Conservation (phyloP, 2,113 vertebrate species). For the Laticauda colubrina region DNA sequence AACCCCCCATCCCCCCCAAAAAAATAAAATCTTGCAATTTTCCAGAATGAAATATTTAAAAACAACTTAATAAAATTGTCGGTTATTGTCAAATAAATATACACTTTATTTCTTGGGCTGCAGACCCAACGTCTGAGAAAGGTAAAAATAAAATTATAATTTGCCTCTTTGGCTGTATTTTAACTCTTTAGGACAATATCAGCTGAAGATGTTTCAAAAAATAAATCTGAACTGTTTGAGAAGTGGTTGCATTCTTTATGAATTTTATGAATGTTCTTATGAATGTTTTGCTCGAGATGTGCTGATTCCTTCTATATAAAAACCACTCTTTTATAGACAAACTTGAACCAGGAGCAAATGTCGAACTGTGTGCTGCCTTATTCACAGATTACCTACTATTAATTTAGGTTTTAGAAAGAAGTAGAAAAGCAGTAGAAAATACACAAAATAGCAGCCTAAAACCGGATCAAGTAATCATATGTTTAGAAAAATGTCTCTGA, state of each 20-base stretch:
- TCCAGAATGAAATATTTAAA: constrained; percentile 42
- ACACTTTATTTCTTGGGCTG: constrained; percentile 50
- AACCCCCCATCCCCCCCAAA: too few relatives aligned
- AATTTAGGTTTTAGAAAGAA: not conserved
- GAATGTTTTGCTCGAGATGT: not conserved
- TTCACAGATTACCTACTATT: not conserved
- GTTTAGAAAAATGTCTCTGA: not conserved
- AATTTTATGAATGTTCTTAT: not conserved
- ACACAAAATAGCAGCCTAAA: not conserved
- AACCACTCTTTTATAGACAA: not conserved
- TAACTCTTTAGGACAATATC: not conserved
- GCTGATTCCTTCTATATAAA: not conserved
- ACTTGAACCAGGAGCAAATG: not conserved
- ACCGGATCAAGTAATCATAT: not conserved
- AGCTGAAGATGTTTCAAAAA: not conserved
- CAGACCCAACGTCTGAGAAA: constrained; percentile 44
- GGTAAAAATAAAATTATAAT: constrained; percentile 50
- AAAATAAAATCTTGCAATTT: constrained; percentile 28
- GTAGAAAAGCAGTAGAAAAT: not conserved
- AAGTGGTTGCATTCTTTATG: not conserved
- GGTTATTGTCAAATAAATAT: constrained; percentile 40
- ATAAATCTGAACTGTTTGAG: not conserved
- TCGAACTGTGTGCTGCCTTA: not conserved
- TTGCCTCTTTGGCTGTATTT: constrained; percentile 20
- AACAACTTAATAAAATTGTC: constrained; percentile 53